phyloP scores from a whole-genome alignment of 1,140 invertebrate genomes.

The Pseudomyrmex flavicornis region DNA sequence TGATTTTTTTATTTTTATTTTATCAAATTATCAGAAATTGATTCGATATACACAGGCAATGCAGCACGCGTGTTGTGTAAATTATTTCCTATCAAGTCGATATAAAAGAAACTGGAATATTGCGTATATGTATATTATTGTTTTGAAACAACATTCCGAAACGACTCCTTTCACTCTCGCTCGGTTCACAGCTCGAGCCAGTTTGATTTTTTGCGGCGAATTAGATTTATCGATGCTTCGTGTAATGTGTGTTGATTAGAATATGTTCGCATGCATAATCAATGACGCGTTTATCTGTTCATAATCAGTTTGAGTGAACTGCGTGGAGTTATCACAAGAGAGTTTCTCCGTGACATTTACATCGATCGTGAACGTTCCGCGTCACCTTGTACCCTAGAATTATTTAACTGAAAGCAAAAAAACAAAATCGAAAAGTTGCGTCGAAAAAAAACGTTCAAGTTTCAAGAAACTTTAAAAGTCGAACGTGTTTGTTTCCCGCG shows the following conservation, averaged over 20 bases:
- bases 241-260: slow-evolving; percentile 16
- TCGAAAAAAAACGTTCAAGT: no score
- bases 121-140: no score
- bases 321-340: not conserved
- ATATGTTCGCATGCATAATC: slow-evolving; percentile 20
- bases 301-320: slow-evolving; percentile 11
- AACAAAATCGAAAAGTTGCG: no score
- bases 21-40: slow-evolving; percentile 22
- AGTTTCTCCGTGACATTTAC: not conserved
- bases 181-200: not conserved
- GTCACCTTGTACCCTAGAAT: no score
- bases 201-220: slow-evolving; percentile 15
- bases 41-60: slow-evolving; percentile 1
- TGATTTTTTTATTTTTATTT: not conserved
- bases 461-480: no score
- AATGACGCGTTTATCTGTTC: not conserved
- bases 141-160: not conserved
- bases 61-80: not conserved
- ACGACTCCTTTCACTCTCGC: slow-evolving; percentile 34
- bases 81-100: slow-evolving; percentile 1
- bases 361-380: not conserved
- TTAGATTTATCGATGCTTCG: slow-evolving; percentile 37
- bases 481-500: no score
- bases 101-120: not conserved
- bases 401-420: no score